Evolutionary conservation across 2,797 vertebrate species (phyloP).

Genomic region (Sparus aurata): DNA sequence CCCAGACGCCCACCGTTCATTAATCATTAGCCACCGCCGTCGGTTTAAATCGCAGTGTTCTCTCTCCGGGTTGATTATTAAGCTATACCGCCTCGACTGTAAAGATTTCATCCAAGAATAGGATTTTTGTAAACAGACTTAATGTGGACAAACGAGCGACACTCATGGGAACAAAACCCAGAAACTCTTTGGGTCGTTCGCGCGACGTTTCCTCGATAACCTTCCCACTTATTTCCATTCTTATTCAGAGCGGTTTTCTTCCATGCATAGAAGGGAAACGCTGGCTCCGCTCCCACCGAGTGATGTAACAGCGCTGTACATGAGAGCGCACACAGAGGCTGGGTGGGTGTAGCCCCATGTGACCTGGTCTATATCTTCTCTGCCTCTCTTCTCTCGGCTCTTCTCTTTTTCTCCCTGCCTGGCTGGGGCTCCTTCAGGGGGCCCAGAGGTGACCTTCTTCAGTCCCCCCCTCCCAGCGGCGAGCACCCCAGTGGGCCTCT

Average conservation of each 20-base stretch:
- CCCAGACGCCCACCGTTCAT: slow-evolving; percentile 59
- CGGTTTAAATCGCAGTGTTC: slow-evolving; percentile 64
- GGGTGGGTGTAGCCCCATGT: slow-evolving; percentile 65
- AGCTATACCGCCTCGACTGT: slow-evolving; percentile 45
- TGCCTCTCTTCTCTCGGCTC: slow-evolving; percentile 7
- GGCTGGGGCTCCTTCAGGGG: slow-evolving; percentile 73
- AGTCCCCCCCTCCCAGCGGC: slow-evolving; percentile 63
- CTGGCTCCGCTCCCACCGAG: slow-evolving; percentile 16
- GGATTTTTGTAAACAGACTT: slow-evolving; percentile 14
- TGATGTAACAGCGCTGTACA: slow-evolving; percentile 47
- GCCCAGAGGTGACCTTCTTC: slow-evolving; percentile 77
- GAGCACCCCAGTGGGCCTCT: slow-evolving; percentile 70
- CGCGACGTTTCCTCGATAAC: not conserved
- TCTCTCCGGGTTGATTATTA: slow-evolving; percentile 71
- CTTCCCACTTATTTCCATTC: not conserved
- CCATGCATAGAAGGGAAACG: not conserved
- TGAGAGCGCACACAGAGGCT: slow-evolving; percentile 24
- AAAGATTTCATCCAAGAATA: slow-evolving; percentile 23
- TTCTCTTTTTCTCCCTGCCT: slow-evolving; percentile 1
- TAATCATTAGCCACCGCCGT: slow-evolving; percentile 76
- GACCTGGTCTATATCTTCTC: slow-evolving; percentile 51
- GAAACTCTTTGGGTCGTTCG: not conserved
- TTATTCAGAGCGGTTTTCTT: too few species aligned
- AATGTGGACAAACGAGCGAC: not conserved
- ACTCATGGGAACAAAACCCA: not conserved